Conservation (phyloP, 1,140 invertebrate species). For the Chironomus striatipennis region DNA sequence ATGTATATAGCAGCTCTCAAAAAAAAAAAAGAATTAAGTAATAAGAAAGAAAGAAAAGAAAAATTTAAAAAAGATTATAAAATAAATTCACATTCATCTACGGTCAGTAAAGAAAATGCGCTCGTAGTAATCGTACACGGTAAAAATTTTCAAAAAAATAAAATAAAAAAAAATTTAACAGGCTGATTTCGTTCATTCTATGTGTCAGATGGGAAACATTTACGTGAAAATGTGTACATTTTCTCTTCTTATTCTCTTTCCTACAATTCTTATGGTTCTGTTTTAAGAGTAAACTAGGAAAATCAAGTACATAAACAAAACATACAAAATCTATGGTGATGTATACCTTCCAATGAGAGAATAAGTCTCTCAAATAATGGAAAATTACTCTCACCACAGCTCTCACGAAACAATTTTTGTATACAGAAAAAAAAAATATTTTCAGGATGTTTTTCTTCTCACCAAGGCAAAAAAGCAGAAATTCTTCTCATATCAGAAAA, state of each 20-base stretch:
- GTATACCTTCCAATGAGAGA: neutral
- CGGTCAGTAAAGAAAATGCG: neutral
- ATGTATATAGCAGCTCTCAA: neutral
- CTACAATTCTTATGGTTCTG: neutral
- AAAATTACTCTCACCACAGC: neutral
- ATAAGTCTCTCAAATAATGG: neutral
- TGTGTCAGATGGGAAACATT: slow-evolving; percentile 11
- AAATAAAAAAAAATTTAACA: neutral
- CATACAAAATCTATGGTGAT: neutral
- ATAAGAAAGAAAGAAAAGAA: neutral
- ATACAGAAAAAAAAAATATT: neutral
- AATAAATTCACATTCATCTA: neutral
- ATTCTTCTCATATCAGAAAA: neutral
- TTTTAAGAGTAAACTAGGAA: neutral
- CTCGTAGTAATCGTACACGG: neutral
- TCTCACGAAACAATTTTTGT: neutral
- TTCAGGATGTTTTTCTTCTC: slow-evolving; percentile 1
- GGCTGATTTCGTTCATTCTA: neutral
- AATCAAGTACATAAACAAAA: neutral
- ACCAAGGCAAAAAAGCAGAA: neutral
- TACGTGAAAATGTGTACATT: neutral
- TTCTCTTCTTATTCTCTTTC: neutral
- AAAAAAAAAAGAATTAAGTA: neutral
- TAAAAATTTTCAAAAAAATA: neutral
- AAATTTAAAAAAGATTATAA: neutral